phyloP scores from a whole-genome alignment of 37 sponge, comb jelly and placozoan species.

The Cladorhizidae sp. region DNA sequence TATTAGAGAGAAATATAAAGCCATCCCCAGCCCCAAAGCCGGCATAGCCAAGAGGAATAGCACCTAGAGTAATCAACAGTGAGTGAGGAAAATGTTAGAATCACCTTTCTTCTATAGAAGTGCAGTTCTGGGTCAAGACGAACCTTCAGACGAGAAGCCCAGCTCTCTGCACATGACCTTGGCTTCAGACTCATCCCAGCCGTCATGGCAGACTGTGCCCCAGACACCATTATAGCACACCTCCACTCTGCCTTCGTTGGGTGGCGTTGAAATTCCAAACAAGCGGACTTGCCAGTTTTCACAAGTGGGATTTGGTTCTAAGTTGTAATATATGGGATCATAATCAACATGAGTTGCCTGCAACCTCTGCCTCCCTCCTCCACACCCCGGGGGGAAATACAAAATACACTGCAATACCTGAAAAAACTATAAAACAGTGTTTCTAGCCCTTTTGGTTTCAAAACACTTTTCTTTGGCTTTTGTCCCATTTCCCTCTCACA shows the following conservation, averaged over 20 bases:
- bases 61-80: not conserved
- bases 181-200: constrained; percentile 18
- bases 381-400: too few relatives aligned
- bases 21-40: constrained; percentile 56
- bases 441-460: too few relatives aligned
- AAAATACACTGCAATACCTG: too few relatives aligned
- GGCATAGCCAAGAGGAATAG: constrained; percentile 13
- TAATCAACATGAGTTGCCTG: too few relatives aligned
- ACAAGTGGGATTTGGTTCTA: constrained; percentile 21
- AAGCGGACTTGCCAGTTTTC: constrained; percentile 18
- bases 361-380: too few relatives aligned
- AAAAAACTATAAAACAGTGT: too few relatives aligned
- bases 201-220: constrained; percentile 49
- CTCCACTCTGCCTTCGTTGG: constrained; percentile 8
- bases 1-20: constrained; percentile 12
- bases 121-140: not conserved
- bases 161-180: constrained; percentile 34
- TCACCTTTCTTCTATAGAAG: not conserved
- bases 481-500: too few relatives aligned
- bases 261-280: not conserved
- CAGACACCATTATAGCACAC: constrained; percentile 15
- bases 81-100: too few relatives aligned
- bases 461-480: too few relatives aligned
- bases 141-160: constrained; percentile 17
- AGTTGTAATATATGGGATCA: not conserved